Base-by-base conservation (phyloP, 1,140 invertebrate species). In the Zaprionus ghesquierei region DNA sequence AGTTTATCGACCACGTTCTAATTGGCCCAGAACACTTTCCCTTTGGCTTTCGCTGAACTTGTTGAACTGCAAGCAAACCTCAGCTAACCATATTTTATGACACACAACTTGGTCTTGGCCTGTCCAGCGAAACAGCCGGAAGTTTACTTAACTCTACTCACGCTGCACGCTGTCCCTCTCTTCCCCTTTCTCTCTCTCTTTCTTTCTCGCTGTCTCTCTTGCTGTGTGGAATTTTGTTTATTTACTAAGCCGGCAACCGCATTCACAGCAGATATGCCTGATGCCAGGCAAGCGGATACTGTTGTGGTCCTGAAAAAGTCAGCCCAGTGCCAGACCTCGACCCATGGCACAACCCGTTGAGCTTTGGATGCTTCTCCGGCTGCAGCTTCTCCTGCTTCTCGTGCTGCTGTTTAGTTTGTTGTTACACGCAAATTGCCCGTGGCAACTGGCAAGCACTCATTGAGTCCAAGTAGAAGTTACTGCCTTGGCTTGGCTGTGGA, bases 71-170 rank as follows among this genome's bases (percentile, higher is more conserved):
- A 29, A 46, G 41, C 35, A 59, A 61, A 49, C 25, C 23, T 44
- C 9, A 27, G 3, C 35, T 59, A 31, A 22, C 27, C 59, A 61
- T 23, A 50, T 22, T 38, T 54, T 29, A 54, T 41, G 12, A n/a
- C 12, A n/a, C 12, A 10, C 22, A 63, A 53, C 38, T 46, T 60
- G 2, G 18, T 18, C 20, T 15, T 18, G 44, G 46, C 9, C 22
- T 46, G 41, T n/a, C 22, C 27, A 35, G 15, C 31, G 60, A 50
- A 46, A 15, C 20, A 51, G 22, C 46, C 20, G 12, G 44, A 61
- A 61, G 38, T 22, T 55, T 29, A 6, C 8, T 46, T 20, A n/a
- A 49, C 41, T 66, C 35, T 49, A n/a, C n/a, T n/a, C n/a, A n/a
- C n/a, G n/a, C n/a, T n/a, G n/a, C n/a, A n/a, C 10, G 1, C 9